Evolutionary conservation across 2,888 invertebrate species (phyloP).

Genomic region (Camptogramma bilineatum): DNA sequence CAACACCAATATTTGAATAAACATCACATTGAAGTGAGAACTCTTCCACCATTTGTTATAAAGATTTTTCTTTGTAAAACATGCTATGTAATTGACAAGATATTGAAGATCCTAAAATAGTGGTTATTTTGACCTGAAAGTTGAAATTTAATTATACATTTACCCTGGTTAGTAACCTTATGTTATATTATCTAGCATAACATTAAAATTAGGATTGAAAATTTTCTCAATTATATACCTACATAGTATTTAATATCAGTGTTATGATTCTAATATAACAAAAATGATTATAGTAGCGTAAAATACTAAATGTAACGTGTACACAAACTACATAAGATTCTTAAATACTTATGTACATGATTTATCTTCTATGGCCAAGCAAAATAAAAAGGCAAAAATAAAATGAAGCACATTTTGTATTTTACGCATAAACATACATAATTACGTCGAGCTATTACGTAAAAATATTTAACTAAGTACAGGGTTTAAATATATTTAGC

Average conservation of each 20-base stretch:
- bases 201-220: slow-evolving; percentile 61
- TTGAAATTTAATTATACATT: slow-evolving; percentile 11
- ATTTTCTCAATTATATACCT: slow-evolving; percentile 33
- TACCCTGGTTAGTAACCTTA: slow-evolving; percentile 51
- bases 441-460: slow-evolving; percentile 45
- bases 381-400: slow-evolving; percentile 63
- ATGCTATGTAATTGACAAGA: slow-evolving; percentile 11
- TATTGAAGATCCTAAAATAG: slow-evolving; percentile 5
- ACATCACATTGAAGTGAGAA: slow-evolving; percentile 7
- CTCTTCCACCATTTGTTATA: slow-evolving; percentile 15
- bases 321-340: slow-evolving; percentile 43
- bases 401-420: slow-evolving; percentile 70
- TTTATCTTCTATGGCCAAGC: slow-evolving; percentile 53
- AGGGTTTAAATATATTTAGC: slow-evolving; percentile 35
- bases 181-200: slow-evolving; percentile 66
- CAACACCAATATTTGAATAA: slow-evolving; percentile 11
- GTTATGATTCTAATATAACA: slow-evolving; percentile 6
- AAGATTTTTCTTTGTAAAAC: slow-evolving; percentile 1
- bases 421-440: slow-evolving; percentile 63
- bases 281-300: slow-evolving; percentile 53
- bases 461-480: slow-evolving; percentile 26
- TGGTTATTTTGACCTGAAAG: slow-evolving; percentile 7
- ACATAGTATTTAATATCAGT: slow-evolving; percentile 3
- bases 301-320: slow-evolving; percentile 64
- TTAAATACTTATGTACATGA: slow-evolving; percentile 25